A percentile compares a stretch with the other conserved stretches of the same genome.
phyloP scores from a whole-genome alignment of 2,888 invertebrate species.

The Drosophila hawaiiensis region DNA sequence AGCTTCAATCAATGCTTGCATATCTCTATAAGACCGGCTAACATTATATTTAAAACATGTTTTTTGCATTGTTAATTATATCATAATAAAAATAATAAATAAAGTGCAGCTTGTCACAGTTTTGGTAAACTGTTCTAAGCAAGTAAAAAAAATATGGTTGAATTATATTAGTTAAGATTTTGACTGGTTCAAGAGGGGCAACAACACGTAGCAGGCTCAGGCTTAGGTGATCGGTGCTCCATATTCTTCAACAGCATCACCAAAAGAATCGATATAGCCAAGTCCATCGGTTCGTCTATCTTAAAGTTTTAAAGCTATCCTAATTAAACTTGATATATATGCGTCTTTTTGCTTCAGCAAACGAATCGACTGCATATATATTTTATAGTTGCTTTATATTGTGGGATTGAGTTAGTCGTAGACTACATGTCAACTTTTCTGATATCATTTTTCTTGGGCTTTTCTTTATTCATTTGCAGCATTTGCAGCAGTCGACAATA shows the following conservation, averaged over 20 bases:
- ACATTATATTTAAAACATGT: neutral
- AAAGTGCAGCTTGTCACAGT: neutral
- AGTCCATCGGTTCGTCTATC: neutral
- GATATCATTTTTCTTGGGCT: neutral
- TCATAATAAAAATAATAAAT: neutral
- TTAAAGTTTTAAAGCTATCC: neutral
- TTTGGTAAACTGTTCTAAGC: neutral
- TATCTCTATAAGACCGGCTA: neutral
- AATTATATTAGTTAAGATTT: neutral
- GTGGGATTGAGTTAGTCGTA: neutral
- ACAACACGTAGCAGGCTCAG: neutral
- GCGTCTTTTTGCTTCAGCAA: neutral
- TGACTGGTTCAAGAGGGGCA: neutral
- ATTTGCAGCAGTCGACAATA: conserved; percentile 48
- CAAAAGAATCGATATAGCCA: neutral
- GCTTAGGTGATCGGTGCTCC: neutral
- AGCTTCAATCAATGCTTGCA: neutral
- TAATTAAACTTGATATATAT: neutral
- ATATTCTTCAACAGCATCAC: too few species aligned
- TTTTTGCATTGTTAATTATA: too few species aligned
- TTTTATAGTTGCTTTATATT: neutral
- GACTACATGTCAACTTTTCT: neutral
- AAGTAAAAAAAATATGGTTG: neutral
- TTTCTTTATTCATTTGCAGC: conserved; percentile 22
- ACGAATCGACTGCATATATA: neutral